These are phyloP conservation scores for Drosophila ochracea DNA, from an alignment of 2,888 invertebrate species.

Conservation along the genomic window DNA sequence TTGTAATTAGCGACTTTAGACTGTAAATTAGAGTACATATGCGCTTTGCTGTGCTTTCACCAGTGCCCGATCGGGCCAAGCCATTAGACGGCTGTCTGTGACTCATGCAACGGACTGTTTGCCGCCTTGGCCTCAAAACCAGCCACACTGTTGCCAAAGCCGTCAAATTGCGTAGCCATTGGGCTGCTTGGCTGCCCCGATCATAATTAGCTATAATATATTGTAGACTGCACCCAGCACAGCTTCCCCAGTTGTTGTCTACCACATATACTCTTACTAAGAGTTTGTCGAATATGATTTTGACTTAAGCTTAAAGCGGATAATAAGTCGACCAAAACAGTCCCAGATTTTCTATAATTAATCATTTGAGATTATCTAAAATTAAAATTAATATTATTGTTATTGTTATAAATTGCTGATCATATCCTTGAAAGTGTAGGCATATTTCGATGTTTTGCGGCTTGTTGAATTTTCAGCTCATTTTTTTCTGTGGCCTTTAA, in stretches of 20 bases:
- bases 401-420: neutral
- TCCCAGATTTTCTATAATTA: neutral
- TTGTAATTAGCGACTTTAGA: slow-evolving; percentile 71
- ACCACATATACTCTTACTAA: slow-evolving; percentile 17
- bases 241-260: slow-evolving; percentile 21
- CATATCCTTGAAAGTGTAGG: slow-evolving; percentile 24
- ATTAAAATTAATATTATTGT: neutral
- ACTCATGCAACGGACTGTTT: slow-evolving; percentile 62
- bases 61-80: slow-evolving; percentile 35
- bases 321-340: fast-evolving
- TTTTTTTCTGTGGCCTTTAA: slow-evolving; percentile 62
- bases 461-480: neutral
- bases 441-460: slow-evolving; percentile 8
- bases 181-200: slow-evolving; percentile 45
- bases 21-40: slow-evolving; percentile 68
- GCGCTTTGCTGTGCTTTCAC: slow-evolving; percentile 64
- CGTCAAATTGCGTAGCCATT: slow-evolving; percentile 69
- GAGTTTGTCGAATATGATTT: neutral
- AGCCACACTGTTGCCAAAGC: slow-evolving; percentile 49
- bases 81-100: slow-evolving; percentile 63
- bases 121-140: slow-evolving; percentile 66
- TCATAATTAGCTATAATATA: slow-evolving; percentile 75
- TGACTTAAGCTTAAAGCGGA: neutral
- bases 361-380: neutral
- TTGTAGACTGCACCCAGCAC: slow-evolving; percentile 39